Conservation (phyloP, 2,113 vertebrate genomes). For the Mus spicilegus region DNA sequence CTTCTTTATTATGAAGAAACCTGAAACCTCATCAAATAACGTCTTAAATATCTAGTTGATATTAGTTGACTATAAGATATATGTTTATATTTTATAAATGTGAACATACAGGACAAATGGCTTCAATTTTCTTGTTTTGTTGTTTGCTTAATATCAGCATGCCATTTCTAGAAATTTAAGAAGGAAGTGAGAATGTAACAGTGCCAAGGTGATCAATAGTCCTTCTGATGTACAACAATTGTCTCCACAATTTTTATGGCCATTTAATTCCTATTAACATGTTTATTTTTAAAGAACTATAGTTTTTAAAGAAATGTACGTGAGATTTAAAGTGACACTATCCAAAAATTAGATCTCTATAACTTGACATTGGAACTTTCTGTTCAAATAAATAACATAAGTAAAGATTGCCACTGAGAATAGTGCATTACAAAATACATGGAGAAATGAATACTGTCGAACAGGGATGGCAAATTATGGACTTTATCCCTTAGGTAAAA, state of each 20-base stretch:
- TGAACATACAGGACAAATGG: not conserved
- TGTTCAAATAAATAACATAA: not conserved
- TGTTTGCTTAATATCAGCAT: not conserved
- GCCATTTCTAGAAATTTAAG: constrained; percentile 8
- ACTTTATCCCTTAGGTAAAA: not conserved
- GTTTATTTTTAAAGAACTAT: not conserved
- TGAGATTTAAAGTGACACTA: not conserved
- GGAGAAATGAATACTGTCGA: not conserved
- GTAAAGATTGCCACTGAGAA: not conserved
- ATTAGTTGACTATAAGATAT: not conserved
- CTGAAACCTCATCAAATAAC: not conserved
- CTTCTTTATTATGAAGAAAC: not conserved
- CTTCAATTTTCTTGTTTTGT: not conserved
- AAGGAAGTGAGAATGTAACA: not conserved
- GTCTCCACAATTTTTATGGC: not conserved
- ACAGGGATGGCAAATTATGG: not conserved
- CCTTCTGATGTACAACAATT: not conserved
- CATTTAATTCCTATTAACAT: not conserved
- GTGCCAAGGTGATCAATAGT: not conserved
- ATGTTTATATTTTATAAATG: not conserved
- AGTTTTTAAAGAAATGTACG: not conserved
- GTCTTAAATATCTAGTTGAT: not conserved
- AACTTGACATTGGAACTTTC: not conserved
- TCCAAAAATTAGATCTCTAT: not conserved
- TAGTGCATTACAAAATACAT: not conserved